Evolutionary conservation across 2,888 invertebrate species (phyloP).

Genomic region (Aricia artaxerxes): DNA sequence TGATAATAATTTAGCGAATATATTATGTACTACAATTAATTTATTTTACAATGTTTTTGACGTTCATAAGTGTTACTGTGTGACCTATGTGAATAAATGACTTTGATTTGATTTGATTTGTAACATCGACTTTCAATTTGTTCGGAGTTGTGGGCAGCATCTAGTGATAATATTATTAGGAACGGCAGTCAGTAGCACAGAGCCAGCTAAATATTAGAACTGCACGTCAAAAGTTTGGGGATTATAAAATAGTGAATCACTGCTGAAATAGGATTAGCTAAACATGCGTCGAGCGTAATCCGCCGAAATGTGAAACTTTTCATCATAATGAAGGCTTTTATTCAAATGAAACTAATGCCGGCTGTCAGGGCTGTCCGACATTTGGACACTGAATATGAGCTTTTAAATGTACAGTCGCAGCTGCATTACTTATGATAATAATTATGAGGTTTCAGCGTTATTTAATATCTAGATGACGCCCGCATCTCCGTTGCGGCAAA

Average conservation of each 20-base stretch:
- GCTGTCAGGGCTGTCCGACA: background rate
- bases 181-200: background rate
- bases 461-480: no score
- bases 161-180: no score
- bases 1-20: no score
- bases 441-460: no score
- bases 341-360: constrained; percentile 8
- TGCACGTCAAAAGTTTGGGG: background rate
- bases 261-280: background rate
- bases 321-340: constrained; percentile 11
- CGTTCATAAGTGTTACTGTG: no score
- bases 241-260: background rate
- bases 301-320: constrained; percentile 10
- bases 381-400: constrained; percentile 10
- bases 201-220: background rate
- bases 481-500: no score
- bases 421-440: background rate
- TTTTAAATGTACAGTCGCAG: background rate
- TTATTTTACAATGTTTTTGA: no score
- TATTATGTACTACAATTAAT: no score
- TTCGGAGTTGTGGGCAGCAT: no score
- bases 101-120: no score
- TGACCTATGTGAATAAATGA: no score
- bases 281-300: background rate
- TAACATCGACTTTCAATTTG: no score